Base-by-base conservation (phyloP, 2,113 vertebrate genomes). In the Motacilla tschutschensis region DNA sequence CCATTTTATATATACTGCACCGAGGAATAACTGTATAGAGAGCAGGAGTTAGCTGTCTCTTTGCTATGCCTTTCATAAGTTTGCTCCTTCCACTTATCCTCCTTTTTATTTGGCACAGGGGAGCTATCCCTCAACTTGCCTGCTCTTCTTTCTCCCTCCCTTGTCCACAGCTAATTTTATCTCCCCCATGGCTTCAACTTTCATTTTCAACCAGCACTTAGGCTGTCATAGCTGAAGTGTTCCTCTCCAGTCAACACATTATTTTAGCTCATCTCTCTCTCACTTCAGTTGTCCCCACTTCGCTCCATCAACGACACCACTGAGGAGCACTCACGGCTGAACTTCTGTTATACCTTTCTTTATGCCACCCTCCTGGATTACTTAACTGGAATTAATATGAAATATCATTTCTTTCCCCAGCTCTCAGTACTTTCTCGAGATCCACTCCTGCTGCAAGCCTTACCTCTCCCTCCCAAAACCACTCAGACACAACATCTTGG, bases 151-250 rank as follows among this genome's bases (percentile, higher is more conserved):
- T 87, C 86, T 92, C 74, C 74, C 81, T 74, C 40, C 87, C 84
- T 66, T 74, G 64, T 90, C 84, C 26, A n/a, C 59, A 63, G 92
- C 79, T 93, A 94, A 92, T 94, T 94, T 94, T 92, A 93, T 86
- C 67, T 92, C 86, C 88, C 92, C 84, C 79, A 90, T 87, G 90
- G 92, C 88, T 93, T 94, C 88, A 83, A 77, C 67, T 74, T 85
- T 67, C 76, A 91, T 86, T 94, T 91, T 40, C 87, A 90, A 41
- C 48, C 43, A 84, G 81, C 83, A 94, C 79, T 94, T 90, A 92
- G 46, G 10, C 36, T 90, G 81, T 88, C 84, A 76, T 57, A 91
- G 59, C 81, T 88, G 79, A 91, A 92, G 69, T 18, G 79, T 50
- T 92, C 75, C 78, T 86, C 90, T 93, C 88, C 79, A 90, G 88